These are phyloP conservation scores for Tenebrio molitor DNA, from an alignment of 1,140 invertebrate genomes.

Conservation along the genomic window DNA sequence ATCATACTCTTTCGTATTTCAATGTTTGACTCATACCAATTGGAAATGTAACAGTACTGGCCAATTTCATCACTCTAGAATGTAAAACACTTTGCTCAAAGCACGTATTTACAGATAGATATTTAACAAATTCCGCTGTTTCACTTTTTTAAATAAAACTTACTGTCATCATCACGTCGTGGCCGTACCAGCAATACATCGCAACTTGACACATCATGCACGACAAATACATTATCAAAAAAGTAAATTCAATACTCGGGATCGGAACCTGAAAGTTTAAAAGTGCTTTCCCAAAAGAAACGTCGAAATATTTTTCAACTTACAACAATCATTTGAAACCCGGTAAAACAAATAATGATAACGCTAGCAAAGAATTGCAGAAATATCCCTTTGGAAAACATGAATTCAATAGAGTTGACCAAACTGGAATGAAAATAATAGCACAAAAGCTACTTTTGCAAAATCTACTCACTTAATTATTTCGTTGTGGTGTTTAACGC, in stretches of 20 bases:
- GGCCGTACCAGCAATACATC: constrained; percentile 59
- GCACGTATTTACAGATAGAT: too few species aligned
- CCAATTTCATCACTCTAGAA: constrained; percentile 55
- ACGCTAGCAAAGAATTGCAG: constrained; percentile 58
- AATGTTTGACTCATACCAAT: constrained; percentile 51
- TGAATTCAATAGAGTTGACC: constrained; percentile 49
- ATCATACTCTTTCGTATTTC: constrained; percentile 53
- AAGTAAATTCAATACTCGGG: constrained; percentile 48
- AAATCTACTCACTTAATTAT: constrained; percentile 45
- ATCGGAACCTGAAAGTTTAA: constrained; percentile 46
- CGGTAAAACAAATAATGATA: constrained; percentile 56
- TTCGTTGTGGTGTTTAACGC: constrained; percentile 48
- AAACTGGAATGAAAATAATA: constrained; percentile 47
- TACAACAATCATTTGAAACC: constrained; percentile 57
- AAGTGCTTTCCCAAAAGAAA: background rate
- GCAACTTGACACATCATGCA: constrained; percentile 55
- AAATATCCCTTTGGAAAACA: constrained; percentile 55
- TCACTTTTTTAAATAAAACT: background rate
- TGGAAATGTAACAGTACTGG: constrained; percentile 50
- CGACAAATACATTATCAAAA: constrained; percentile 51
- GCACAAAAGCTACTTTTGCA: background rate
- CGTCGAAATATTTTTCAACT: too few species aligned
- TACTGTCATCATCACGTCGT: constrained; percentile 29
- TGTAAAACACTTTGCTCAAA: too few species aligned
- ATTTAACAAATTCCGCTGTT: too few species aligned